These are phyloP conservation scores for Clunio marinus DNA, from an alignment of 2,888 invertebrate species.

Conservation along the genomic window DNA sequence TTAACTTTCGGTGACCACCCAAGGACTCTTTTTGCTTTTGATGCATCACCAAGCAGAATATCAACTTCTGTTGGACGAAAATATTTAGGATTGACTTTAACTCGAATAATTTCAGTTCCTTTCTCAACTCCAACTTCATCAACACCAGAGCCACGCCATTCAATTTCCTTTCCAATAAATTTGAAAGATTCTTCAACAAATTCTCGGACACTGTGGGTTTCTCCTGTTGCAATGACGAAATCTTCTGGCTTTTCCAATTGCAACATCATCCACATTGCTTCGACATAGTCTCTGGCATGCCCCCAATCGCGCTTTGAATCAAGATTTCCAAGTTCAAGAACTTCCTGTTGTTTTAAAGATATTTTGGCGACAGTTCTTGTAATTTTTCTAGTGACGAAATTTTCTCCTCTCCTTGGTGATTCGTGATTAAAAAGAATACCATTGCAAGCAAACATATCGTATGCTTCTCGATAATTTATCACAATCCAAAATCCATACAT, in stretches of 20 bases:
- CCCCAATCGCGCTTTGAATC: slow-evolving; percentile 98
- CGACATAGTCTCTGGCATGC: slow-evolving; percentile 91
- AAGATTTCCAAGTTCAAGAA: slow-evolving; percentile 86
- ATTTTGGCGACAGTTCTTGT: slow-evolving; percentile 98
- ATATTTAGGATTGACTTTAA: slow-evolving; percentile 88
- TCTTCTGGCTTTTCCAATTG: slow-evolving; percentile 89
- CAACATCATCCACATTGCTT: slow-evolving; percentile 99
- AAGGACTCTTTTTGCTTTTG: slow-evolving; percentile 80
- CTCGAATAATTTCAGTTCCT: slow-evolving; percentile 67
- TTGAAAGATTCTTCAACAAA: slow-evolving; percentile 91
- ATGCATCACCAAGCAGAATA: slow-evolving; percentile 84
- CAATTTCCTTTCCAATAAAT: slow-evolving; percentile 71
- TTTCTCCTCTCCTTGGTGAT: slow-evolving; percentile 92
- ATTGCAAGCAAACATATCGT: slow-evolving; percentile 92
- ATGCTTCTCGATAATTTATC: slow-evolving; percentile 87
- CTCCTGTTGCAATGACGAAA: slow-evolving; percentile 95
- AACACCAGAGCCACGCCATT: slow-evolving; percentile 83
- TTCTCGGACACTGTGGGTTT: slow-evolving; percentile 90
- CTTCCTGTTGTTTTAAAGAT: slow-evolving; percentile 75
- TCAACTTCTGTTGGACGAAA: slow-evolving; percentile 98
- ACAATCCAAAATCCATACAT: slow-evolving; percentile 96
- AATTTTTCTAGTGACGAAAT: slow-evolving; percentile 97
- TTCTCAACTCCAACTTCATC: slow-evolving; percentile 72
- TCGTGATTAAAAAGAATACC: slow-evolving; percentile 97
- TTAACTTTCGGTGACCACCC: slow-evolving; percentile 84